Percentiles rank a stretch among this genome's conserved stretches.
These are phyloP conservation scores for Hiodon alosoides DNA, from an alignment of 2,113 vertebrate species.

Conservation along the genomic window DNA sequence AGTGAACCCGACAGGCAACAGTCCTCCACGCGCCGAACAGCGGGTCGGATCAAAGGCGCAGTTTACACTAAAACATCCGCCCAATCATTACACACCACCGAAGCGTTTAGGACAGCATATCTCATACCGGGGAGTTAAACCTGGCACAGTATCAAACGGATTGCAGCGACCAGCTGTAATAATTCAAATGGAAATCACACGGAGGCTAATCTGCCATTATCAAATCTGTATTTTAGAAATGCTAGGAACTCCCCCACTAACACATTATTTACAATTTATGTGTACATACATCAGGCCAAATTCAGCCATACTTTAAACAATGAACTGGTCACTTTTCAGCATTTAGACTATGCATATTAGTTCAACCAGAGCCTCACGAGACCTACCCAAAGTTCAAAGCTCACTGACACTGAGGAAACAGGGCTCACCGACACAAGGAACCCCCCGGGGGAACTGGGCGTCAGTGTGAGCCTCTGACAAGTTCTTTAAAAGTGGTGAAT, in stretches of 20 bases:
- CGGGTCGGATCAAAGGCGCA: neutral
- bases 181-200: neutral
- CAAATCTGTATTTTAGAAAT: too few relatives aligned
- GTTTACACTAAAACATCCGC: neutral
- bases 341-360: too few relatives aligned
- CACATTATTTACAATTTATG: too few relatives aligned
- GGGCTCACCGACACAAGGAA: neutral
- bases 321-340: too few relatives aligned
- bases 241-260: too few relatives aligned
- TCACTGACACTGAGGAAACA: too few relatives aligned
- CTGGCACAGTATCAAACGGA: neutral
- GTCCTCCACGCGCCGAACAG: neutral
- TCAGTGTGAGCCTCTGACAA: neutral
- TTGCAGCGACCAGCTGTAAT: neutral
- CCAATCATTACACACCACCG: slow-evolving; percentile 4
- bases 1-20: neutral
- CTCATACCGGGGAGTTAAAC: neutral
- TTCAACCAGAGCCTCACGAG: too few relatives aligned
- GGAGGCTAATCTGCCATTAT: too few relatives aligned
- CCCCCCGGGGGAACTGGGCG: neutral
- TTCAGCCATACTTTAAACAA: too few relatives aligned
- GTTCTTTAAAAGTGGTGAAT: neutral
- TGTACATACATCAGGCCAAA: too few relatives aligned
- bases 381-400: too few relatives aligned
- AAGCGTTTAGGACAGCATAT: neutral